Evolutionary conservation across 2,888 invertebrate species (phyloP).

Genomic region (Erynnis tages): DNA sequence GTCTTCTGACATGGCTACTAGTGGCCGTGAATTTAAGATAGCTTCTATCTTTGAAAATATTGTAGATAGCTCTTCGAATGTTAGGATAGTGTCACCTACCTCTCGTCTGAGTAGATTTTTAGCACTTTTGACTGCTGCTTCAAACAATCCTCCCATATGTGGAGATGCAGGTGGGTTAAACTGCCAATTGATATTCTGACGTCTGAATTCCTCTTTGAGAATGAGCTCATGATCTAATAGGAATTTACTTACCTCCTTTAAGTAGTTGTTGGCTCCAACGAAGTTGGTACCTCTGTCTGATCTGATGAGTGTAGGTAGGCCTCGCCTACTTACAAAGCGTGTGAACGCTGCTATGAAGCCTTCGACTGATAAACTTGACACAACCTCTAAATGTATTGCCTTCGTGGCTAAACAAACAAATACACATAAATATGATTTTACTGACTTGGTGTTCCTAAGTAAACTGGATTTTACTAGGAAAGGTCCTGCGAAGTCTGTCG

Average conservation of each 20-base stretch:
- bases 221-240: neutral
- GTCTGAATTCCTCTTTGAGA: neutral
- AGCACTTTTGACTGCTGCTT: conserved; percentile 24
- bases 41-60: neutral
- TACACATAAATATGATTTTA: neutral
- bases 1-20: neutral
- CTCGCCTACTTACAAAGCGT: conserved; percentile 27
- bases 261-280: conserved; percentile 23
- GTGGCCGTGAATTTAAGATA: neutral
- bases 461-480: neutral
- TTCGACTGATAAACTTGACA: conserved; percentile 25
- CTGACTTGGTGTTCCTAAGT: conserved; percentile 14
- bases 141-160: conserved; percentile 26
- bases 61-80: conserved; percentile 2
- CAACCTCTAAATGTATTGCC: conserved; percentile 28
- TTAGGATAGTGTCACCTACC: neutral
- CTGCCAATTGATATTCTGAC: conserved; percentile 17
- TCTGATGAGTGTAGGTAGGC: conserved; percentile 17
- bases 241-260: conserved; percentile 11
- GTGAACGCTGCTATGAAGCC: conserved; percentile 28
- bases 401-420: conserved; percentile 13
- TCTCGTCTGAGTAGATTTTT: conserved; percentile 11
- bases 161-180: conserved; percentile 20
- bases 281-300: conserved; percentile 31
- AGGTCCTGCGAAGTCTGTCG: conserved; percentile 23